A percentile compares a stretch with the other conserved stretches of the same genome.
Evolutionary conservation across 2,797 vertebrate genomes (phyloP).

Genomic region (Argya squamiceps): DNA sequence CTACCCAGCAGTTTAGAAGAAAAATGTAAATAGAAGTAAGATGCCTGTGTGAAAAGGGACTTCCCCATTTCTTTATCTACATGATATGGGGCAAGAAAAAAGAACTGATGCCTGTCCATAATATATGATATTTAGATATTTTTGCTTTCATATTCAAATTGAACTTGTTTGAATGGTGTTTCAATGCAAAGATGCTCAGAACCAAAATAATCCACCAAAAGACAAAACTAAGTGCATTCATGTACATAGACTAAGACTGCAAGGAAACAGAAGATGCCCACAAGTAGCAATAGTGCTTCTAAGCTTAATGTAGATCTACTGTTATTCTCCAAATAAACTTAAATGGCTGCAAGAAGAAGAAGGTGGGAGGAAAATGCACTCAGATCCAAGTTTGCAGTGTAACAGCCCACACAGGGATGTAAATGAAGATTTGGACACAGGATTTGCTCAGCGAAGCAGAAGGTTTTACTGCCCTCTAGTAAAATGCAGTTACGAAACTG

Average conservation of each 20-base stretch:
- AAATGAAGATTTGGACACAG: slow-evolving; percentile 58
- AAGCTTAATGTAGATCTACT: slow-evolving; percentile 8
- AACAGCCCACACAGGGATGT: slow-evolving; percentile 40
- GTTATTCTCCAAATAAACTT: slow-evolving; percentile 44
- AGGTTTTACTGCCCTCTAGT: slow-evolving; percentile 73
- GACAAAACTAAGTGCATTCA: background rate
- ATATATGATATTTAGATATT: background rate
- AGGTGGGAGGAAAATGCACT: slow-evolving; percentile 36
- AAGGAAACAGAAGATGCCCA: background rate
- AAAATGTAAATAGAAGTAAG: background rate
- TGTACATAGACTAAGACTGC: background rate
- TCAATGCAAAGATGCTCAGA: background rate
- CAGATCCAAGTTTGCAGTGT: slow-evolving; percentile 38
- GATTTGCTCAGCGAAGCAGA: slow-evolving; percentile 30
- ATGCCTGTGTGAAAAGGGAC: background rate
- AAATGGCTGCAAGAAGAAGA: slow-evolving; percentile 39
- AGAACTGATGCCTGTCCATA: background rate
- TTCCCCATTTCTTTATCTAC: background rate
- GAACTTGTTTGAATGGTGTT: background rate
- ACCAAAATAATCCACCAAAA: background rate
- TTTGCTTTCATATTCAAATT: background rate
- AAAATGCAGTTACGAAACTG: slow-evolving; percentile 41
- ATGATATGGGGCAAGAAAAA: background rate
- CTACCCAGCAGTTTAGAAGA: background rate
- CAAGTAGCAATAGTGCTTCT: background rate